Base-by-base conservation (phyloP, 2,797 vertebrate species). In the Parauchenoglanis punctatus region DNA sequence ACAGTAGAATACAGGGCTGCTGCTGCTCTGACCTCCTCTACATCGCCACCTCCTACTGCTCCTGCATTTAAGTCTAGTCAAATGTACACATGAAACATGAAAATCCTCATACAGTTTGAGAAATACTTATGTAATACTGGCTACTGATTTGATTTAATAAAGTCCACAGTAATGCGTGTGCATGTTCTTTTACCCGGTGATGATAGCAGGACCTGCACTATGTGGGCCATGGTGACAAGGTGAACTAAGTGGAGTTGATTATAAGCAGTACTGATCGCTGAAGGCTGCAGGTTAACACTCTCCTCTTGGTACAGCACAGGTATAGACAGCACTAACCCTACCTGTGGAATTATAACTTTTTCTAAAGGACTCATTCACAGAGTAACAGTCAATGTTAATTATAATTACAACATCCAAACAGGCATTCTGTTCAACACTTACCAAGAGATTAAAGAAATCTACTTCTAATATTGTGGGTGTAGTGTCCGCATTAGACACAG, bases 251-350 rank as follows among this genome's bases (percentile, higher is more conserved):
- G 96, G 87, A 99, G 95, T 87, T 99, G 96, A 93, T 98, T 99
- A 94, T 97, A 99, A 81, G 97, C 96, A 81, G 97, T 96, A 92
- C 98, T 98, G 91, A 98, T 87, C 84, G 97, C 92, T 72, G 99
- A 99, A 58, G 99, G 98, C 70, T 98, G 97, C 59, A 99, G 93
- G 82, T 97, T 96, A 65, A 98, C 97, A 85, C 95, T 90, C 88
- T 99, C 97, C 88, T 99, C 98, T 95, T 97, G 98, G 89, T 99
- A 99, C 85, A 99, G 94, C 5, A 97, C 96, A 5, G 99, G 97
- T 89, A 98, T 94, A 20, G 98, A 97, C 92, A 99, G 94, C 85
- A 99, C 97, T 93, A 96, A 90, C 72, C 97, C 97, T 90, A 99
- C 97, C 99, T 99, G 90, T 6, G 86, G 8, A 87, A 80, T 18